phyloP scores from a whole-genome alignment of 30 jellyfish, hydroid and myxozoan species.

The Turritopsis rubra region DNA sequence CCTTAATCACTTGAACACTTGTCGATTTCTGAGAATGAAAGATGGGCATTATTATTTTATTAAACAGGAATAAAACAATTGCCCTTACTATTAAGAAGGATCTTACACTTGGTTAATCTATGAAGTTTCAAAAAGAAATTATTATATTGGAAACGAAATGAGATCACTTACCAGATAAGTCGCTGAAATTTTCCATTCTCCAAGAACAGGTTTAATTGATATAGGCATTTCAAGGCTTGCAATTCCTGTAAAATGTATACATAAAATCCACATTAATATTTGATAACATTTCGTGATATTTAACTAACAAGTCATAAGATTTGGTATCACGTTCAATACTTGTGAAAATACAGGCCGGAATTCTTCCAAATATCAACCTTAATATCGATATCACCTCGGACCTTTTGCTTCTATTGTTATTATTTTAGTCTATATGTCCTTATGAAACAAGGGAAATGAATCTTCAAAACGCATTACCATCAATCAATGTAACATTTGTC shows the following conservation, averaged over 20 bases:
- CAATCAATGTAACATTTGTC: constrained; percentile 42
- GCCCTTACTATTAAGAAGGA: too few species aligned
- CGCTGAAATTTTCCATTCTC: constrained; percentile 55
- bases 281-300: too few species aligned
- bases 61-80: background rate
- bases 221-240: constrained; percentile 38
- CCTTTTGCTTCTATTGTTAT: background rate
- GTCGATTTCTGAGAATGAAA: background rate
- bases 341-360: background rate
- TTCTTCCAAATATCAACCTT: background rate
- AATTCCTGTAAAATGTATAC: constrained; percentile 30
- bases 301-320: background rate
- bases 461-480: constrained; percentile 4
- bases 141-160: too few species aligned
- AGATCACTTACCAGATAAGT: constrained; percentile 34
- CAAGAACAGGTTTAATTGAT: constrained; percentile 63
- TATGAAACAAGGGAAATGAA: background rate
- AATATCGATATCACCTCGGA: background rate
- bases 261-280: background rate
- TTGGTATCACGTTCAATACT: background rate
- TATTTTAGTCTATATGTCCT: background rate
- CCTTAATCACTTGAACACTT: background rate
- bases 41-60: background rate
- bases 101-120: too few species aligned
- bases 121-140: too few species aligned